Evolutionary conservation across 2,113 vertebrate species (phyloP).

Genomic region (Entomyzon cyanotis): DNA sequence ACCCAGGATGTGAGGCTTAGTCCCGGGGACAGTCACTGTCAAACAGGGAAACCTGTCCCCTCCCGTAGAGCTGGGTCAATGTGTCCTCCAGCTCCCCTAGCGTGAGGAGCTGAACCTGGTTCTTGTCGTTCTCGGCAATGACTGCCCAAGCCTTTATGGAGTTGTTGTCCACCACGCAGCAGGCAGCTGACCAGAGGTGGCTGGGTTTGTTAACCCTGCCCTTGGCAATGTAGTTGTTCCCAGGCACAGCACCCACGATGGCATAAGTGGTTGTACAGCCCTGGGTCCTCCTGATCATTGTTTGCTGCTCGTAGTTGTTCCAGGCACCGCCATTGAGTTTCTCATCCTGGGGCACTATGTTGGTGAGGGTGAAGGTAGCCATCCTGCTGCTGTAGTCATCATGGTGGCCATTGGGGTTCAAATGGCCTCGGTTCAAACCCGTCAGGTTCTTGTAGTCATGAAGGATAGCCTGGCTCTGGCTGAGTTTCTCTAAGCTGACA

Average conservation of each 20-base stretch:
- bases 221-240: constrained; percentile 30
- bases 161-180: constrained; percentile 22
- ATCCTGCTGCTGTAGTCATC: constrained; percentile 51
- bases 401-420: constrained; percentile 79
- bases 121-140: constrained; percentile 29
- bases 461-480: constrained; percentile 25
- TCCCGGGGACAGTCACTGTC: constrained; percentile 26
- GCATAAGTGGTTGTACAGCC: constrained; percentile 6
- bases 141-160: constrained; percentile 9
- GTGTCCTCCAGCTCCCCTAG: constrained; percentile 16
- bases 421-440: constrained; percentile 68
- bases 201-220: constrained; percentile 63
- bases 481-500: not conserved
- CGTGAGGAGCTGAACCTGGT: not conserved
- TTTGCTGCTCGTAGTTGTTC: constrained; percentile 67
- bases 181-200: constrained; percentile 51
- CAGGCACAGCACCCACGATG: constrained; percentile 43
- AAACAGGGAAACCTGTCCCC: constrained; percentile 31
- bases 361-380: constrained; percentile 81
- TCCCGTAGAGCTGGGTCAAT: not conserved
- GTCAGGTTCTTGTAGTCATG: constrained; percentile 56
- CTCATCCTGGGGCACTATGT: constrained; percentile 75
- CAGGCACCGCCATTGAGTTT: constrained; percentile 76
- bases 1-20: not conserved
- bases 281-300: not conserved